These are phyloP conservation scores for Turritopsis rubra DNA, from an alignment of 30 jellyfish, hydroid and myxozoan genomes.

Conservation along the genomic window DNA sequence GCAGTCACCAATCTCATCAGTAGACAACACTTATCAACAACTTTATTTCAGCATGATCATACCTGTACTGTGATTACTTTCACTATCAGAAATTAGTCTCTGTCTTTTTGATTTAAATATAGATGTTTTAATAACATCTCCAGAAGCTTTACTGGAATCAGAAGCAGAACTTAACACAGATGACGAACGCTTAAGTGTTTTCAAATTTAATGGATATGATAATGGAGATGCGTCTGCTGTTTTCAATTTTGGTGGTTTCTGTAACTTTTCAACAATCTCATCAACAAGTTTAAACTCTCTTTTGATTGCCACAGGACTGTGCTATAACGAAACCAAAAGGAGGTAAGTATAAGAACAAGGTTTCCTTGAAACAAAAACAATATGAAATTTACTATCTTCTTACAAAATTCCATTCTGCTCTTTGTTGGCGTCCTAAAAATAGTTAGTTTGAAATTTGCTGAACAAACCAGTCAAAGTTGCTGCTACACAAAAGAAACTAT, in stretches of 20 bases:
- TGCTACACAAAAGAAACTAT: too few species aligned
- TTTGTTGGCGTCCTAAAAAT: conserved; percentile 19
- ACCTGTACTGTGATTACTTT: conserved; percentile 1
- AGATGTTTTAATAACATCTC: not conserved
- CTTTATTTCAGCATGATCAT: too few species aligned
- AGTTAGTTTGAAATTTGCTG: too few species aligned
- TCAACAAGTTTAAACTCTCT: not conserved
- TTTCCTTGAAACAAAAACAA: not conserved
- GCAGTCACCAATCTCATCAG: too few species aligned
- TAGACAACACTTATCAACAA: too few species aligned
- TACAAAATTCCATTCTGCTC: conserved; percentile 21
- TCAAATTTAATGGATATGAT: not conserved
- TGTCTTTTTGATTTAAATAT: not conserved
- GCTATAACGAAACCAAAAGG: not conserved
- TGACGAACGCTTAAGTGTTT: conserved; percentile 6
- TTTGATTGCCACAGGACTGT: not conserved
- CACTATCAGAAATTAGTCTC: conserved; percentile 10
- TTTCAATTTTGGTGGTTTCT: not conserved
- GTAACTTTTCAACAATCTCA: not conserved
- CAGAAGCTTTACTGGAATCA: conserved; percentile 15
- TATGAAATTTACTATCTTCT: not conserved
- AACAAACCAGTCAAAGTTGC: too few species aligned
- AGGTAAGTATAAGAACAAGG: not conserved
- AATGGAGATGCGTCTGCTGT: not conserved
- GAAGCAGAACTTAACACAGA: conserved; percentile 26